Conservation (phyloP, 2,797 vertebrate genomes). For the Etheostoma nigrum region DNA sequence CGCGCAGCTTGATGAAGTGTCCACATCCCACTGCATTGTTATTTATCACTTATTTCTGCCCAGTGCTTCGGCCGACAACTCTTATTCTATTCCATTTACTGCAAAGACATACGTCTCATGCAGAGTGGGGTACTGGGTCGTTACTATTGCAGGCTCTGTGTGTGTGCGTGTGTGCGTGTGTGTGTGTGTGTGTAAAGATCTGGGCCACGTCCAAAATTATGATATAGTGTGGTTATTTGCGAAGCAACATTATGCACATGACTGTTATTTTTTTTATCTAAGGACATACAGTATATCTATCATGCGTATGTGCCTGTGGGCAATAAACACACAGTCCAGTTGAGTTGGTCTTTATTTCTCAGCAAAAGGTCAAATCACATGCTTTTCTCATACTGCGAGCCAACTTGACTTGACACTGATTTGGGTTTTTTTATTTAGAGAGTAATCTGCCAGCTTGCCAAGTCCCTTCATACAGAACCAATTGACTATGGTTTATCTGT, state of each 20-base stretch:
- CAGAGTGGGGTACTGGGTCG: constrained; percentile 18
- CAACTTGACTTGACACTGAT: not conserved
- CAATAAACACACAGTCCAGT: constrained; percentile 21
- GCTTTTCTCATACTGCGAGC: constrained; percentile 17
- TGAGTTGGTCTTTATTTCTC: constrained; percentile 22
- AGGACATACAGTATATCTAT: constrained; percentile 28
- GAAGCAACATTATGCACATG: constrained; percentile 13
- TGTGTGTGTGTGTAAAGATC: not conserved
- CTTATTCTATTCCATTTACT: constrained; percentile 53
- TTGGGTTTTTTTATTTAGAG: constrained; percentile 3
- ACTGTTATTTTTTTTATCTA: constrained; percentile 11
- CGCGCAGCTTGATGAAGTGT: constrained; percentile 69
- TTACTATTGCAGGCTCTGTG: constrained; percentile 14
- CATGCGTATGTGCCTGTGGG: constrained; percentile 16
- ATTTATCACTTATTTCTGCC: constrained; percentile 77
- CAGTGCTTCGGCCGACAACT: constrained; percentile 62
- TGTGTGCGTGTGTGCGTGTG: not conserved
- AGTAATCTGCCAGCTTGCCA: constrained; percentile 11
- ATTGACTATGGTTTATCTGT: constrained; percentile 12
- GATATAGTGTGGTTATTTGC: not conserved
- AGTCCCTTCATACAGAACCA: constrained; percentile 6
- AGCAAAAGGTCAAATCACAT: constrained; percentile 31
- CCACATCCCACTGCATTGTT: constrained; percentile 48
- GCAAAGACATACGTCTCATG: constrained; percentile 35
- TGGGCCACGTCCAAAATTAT: not conserved